Evolutionary conservation across 2,797 vertebrate genomes (phyloP).

Genomic region (Gymnothorax reevesii): DNA sequence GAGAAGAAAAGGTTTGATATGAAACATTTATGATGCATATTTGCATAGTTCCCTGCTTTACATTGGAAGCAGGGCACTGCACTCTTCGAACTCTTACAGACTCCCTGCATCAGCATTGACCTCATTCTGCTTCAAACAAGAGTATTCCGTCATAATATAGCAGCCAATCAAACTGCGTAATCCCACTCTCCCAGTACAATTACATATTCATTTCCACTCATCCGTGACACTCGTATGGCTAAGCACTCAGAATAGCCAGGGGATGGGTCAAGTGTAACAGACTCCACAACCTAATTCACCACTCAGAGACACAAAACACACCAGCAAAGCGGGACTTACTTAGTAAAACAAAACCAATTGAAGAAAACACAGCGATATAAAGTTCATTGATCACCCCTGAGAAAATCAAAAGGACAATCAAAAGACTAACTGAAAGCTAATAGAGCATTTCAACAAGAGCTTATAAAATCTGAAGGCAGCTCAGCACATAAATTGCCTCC

Average conservation of each 20-base stretch:
- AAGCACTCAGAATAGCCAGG: slow-evolving; percentile 5
- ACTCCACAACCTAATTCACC: background rate
- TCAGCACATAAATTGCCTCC: slow-evolving; percentile 17
- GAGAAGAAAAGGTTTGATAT: background rate
- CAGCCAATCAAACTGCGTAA: background rate
- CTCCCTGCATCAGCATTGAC: background rate
- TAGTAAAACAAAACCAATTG: no score
- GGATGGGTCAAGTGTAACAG: background rate
- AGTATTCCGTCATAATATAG: background rate
- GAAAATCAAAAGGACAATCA: no score
- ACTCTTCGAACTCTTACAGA: background rate
- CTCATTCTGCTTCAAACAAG: background rate
- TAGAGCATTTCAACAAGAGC: no score
- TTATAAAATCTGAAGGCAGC: no score
- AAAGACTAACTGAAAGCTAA: no score
- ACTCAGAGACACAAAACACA: background rate
- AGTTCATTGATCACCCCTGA: no score
- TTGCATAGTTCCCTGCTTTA: background rate
- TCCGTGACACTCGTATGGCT: slow-evolving; percentile 10
- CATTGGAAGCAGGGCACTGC: background rate
- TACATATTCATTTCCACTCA: slow-evolving; percentile 17
- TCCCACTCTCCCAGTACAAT: background rate
- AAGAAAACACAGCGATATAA: no score
- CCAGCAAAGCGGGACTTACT: no score
- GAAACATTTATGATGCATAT: background rate